These are phyloP conservation scores for Ceryle rudis DNA, from an alignment of 2,797 vertebrate species.

Conservation along the genomic window DNA sequence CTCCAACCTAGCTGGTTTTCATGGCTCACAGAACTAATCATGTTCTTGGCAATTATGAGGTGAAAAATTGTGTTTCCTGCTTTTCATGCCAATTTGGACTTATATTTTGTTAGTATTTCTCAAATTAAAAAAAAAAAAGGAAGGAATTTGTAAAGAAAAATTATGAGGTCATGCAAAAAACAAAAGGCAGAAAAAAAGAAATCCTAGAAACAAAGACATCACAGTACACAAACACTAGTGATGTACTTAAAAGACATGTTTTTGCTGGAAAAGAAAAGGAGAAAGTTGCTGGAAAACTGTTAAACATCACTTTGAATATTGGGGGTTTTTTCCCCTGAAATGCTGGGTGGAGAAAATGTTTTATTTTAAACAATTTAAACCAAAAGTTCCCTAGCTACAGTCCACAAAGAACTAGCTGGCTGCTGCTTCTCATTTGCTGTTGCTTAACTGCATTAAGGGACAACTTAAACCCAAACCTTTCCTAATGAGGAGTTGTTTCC, in stretches of 20 bases:
- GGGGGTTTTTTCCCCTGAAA: background rate
- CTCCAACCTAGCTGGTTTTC: background rate
- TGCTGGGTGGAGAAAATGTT: background rate
- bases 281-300: background rate
- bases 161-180: conserved; percentile 21
- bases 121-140: background rate
- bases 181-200: background rate
- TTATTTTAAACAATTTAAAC: background rate
- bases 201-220: conserved; percentile 51
- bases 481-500: background rate
- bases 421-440: background rate
- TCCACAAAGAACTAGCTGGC: background rate
- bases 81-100: conserved; percentile 18
- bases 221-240: conserved; percentile 33
- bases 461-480: background rate
- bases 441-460: background rate
- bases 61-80: conserved; percentile 7
- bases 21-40: background rate
- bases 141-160: background rate
- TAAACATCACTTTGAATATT: background rate
- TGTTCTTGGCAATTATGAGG: conserved; percentile 15
- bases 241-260: background rate
- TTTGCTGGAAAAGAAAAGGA: background rate
- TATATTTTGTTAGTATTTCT: conserved; percentile 14
- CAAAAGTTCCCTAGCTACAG: background rate